Evolutionary conservation across 2,113 vertebrate genomes (phyloP), one percentile per base, ranked within the genome.

Genomic region (Glareola pratincola): DNA sequence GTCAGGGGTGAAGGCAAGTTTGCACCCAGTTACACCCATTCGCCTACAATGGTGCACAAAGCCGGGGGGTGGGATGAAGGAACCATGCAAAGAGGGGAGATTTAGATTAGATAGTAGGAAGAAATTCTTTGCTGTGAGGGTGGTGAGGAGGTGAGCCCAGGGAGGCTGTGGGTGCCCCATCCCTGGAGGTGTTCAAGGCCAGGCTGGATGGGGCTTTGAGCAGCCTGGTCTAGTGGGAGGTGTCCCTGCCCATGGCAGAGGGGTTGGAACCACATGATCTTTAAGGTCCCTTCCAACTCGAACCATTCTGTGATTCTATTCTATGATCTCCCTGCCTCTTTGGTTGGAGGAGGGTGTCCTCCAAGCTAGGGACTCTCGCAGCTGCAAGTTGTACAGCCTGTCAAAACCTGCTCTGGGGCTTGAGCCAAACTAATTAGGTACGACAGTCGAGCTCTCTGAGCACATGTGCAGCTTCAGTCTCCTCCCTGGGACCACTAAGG

Each of bases 1-100:
- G 6, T 8, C 0, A 0, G 19, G 66, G 53, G 5, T 15, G 72
- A 56, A 80, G 75, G 53, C 15, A 21, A 47, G 13, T 24, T 54
- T 21, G 19, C 11, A 4, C 67, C 68, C 26, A 6, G 34, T 78
- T 30, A 39, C 30, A 74, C 16, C 18, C 34, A 9, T 32, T 41
- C 32, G 29, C 43, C 60, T 73, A 21, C 26, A 34, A 4, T 3
- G 19, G 9, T 36, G 19, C 77, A 18, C 24, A 48, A 27, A 54
- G 23, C 12, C 10, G 0, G 8, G 34, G 14, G 66, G 47, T 4
- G 13, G 37, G 51, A n/a, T 78, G 51, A 50, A 75, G 69, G 32
- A 75, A 19, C 30, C 18, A 11, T 3, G 5, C 15, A n/a, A 50
- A 71, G 32, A 41, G 41, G 41, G 41, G 41, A 41, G 41, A 41